A percentile compares a stretch with the other conserved stretches of the same genome.
These are phyloP conservation scores for Mionectes macconnelli DNA, from an alignment of 2,113 vertebrate species.

Conservation along the genomic window DNA sequence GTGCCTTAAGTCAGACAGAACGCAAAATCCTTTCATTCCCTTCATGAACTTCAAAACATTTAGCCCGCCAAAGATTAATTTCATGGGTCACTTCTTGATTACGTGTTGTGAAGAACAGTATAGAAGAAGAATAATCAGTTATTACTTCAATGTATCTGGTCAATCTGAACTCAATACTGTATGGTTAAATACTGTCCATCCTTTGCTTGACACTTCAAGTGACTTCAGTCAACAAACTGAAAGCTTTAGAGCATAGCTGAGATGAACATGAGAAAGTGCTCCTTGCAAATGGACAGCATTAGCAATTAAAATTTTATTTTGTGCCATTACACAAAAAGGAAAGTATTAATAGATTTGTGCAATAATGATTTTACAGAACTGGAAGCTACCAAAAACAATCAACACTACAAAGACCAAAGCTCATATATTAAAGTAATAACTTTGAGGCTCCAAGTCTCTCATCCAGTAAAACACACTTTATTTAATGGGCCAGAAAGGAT, in stretches of 20 bases:
- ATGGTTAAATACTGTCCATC: neutral
- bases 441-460: neutral
- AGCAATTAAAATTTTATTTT: neutral
- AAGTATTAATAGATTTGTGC: neutral
- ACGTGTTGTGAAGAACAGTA: neutral
- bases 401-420: neutral
- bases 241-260: neutral
- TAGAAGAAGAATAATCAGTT: neutral
- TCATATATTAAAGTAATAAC: neutral
- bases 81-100: neutral
- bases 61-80: neutral
- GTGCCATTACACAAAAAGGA: neutral
- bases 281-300: neutral
- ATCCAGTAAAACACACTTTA: neutral
- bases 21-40: neutral
- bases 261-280: neutral
- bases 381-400: neutral
- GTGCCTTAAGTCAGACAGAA: neutral
- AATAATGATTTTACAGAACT: neutral
- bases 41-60: neutral
- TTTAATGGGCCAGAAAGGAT: neutral
- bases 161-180: neutral
- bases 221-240: slow-evolving; percentile 7
- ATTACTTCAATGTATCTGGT: neutral
- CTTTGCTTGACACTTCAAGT: neutral